These are phyloP conservation scores for Neopipo cinnamomea DNA, from an alignment of 2,113 vertebrate genomes.

Conservation along the genomic window DNA sequence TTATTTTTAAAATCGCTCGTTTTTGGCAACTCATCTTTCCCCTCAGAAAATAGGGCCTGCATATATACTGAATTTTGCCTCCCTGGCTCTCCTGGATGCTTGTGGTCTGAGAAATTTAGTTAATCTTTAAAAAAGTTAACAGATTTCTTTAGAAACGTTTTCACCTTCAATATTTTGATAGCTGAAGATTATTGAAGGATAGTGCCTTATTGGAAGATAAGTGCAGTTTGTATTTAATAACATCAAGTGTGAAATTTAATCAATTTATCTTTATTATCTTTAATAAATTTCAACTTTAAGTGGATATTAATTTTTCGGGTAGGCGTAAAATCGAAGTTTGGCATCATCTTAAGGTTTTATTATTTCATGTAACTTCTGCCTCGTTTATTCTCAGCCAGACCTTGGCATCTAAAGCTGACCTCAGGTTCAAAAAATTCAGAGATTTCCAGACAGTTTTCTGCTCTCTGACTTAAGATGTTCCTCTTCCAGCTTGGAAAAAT, in stretches of 20 bases:
- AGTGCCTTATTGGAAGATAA: background rate
- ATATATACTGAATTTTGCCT: background rate
- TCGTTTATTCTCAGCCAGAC: background rate
- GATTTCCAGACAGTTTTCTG: background rate
- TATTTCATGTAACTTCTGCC: background rate
- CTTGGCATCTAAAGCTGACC: background rate
- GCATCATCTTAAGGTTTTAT: background rate
- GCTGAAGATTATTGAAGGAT: background rate
- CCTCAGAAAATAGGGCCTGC: background rate
- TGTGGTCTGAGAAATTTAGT: background rate
- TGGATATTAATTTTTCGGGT: background rate
- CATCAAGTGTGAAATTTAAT: background rate
- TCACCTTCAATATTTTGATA: background rate
- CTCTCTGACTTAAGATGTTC: rapidly evolving
- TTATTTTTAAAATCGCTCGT: background rate
- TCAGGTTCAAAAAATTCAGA: background rate
- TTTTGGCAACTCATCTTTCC: background rate
- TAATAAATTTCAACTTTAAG: background rate
- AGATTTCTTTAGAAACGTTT: background rate
- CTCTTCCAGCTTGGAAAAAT: background rate
- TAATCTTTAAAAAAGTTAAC: background rate
- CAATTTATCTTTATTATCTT: background rate
- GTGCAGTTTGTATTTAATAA: background rate
- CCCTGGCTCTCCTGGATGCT: background rate
- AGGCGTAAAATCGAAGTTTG: background rate